These are phyloP conservation scores for Nycticebus coucang DNA, from an alignment of 2,113 vertebrate genomes.

Conservation along the genomic window DNA sequence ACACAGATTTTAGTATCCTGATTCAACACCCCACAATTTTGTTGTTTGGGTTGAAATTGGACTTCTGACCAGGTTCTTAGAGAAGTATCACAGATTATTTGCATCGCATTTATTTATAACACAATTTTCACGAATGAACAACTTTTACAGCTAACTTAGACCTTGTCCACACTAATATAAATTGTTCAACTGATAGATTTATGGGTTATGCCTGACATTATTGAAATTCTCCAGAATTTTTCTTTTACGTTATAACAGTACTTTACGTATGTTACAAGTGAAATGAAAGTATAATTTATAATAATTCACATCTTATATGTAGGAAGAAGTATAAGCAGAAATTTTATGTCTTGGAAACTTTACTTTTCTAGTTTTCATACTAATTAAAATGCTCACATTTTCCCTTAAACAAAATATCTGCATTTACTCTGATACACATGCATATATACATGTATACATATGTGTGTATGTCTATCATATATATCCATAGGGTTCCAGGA, in stretches of 20 bases:
- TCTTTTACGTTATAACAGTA: not conserved
- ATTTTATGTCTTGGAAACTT: conserved; percentile 7
- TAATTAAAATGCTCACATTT: not conserved
- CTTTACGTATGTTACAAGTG: not conserved
- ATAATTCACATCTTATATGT: not conserved
- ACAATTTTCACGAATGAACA: not conserved
- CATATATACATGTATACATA: not conserved
- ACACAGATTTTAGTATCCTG: not conserved
- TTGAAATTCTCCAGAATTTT: not conserved
- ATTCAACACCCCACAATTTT: not conserved
- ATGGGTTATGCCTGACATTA: not conserved
- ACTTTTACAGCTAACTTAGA: not conserved
- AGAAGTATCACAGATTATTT: not conserved
- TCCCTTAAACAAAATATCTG: not conserved
- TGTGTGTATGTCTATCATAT: not conserved
- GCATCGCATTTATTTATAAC: not conserved
- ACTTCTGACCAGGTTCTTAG: not conserved
- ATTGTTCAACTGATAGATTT: not conserved
- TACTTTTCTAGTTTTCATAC: conserved; percentile 4
- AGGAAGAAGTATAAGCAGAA: not conserved
- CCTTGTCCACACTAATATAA: not conserved
- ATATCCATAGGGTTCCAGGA: not conserved
- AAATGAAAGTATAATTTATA: conserved; percentile 2
- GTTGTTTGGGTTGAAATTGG: not conserved
- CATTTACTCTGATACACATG: not conserved